Evolutionary conservation across 2,888 invertebrate genomes (phyloP).

Genomic region (Amblyteles armatorius): DNA sequence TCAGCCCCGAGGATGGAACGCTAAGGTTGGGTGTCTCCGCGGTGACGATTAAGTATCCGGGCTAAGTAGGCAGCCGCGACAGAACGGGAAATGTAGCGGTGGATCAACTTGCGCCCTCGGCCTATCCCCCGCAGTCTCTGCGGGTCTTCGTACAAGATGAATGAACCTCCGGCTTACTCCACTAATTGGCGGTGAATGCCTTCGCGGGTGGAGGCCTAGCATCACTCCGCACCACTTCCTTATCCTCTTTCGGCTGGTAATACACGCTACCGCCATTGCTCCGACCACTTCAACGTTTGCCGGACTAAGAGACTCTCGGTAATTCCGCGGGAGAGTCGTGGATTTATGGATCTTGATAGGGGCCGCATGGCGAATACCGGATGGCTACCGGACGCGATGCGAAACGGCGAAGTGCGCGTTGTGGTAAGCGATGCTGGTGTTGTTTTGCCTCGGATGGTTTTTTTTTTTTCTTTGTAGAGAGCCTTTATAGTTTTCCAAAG

Average conservation of each 20-base stretch:
- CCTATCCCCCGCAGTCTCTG: conserved; percentile 48
- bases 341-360: conserved; percentile 65
- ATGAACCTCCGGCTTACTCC: conserved; percentile 60
- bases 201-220: conserved; percentile 48
- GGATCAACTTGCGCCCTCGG: conserved; percentile 45
- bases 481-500: conserved; percentile 2
- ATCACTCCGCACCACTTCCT: conserved; percentile 36
- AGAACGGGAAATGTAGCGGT: conserved; percentile 45
- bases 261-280: conserved; percentile 37
- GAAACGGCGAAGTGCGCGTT: conserved; percentile 45
- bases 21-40: conserved; percentile 57
- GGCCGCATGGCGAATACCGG: conserved; percentile 39
- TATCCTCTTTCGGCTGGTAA: conserved; percentile 31
- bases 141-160: conserved; percentile 51
- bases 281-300: conserved; percentile 55
- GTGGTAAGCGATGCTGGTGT: conserved; percentile 9
- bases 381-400: conserved; percentile 45
- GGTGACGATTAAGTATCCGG: conserved; percentile 60
- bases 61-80: conserved; percentile 40
- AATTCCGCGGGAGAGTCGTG: conserved; percentile 47
- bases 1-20: conserved; percentile 60
- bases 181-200: conserved; percentile 66
- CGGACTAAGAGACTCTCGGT: conserved; percentile 48
- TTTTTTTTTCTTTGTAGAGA: not conserved
- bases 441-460: conserved; percentile 2